phyloP scores from a whole-genome alignment of 2,888 invertebrate genomes.

The Athrips mouffetella region DNA sequence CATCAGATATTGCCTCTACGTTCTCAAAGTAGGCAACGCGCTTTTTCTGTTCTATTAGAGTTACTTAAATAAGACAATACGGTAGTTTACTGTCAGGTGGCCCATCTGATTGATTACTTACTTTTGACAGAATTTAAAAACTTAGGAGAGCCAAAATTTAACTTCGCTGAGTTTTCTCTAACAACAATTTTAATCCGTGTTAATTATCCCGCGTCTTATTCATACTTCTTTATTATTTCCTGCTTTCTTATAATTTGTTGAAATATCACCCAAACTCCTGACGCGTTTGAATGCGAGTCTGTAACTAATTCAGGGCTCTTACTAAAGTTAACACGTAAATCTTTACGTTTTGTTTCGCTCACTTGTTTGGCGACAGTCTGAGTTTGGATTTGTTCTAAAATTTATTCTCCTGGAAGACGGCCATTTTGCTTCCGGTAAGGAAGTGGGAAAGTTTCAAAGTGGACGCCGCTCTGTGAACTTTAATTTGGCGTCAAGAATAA shows the following conservation, averaged over 20 bases:
- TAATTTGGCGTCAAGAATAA: too few species aligned
- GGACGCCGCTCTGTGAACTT: background rate
- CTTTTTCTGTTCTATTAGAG: too few species aligned
- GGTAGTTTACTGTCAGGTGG: too few species aligned
- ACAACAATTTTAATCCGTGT: too few species aligned
- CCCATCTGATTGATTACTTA: too few species aligned
- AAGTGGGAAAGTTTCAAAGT: background rate
- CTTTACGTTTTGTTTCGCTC: slow-evolving; percentile 62
- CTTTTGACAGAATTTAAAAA: too few species aligned
- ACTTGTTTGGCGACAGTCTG: slow-evolving; percentile 58
- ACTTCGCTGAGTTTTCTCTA: too few species aligned
- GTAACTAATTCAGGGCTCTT: slow-evolving; percentile 57
- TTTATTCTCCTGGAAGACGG: slow-evolving; percentile 55
- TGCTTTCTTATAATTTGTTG: slow-evolving; percentile 6
- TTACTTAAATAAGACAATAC: too few species aligned
- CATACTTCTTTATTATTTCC: background rate
- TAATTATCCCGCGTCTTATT: slow-evolving; percentile 1
- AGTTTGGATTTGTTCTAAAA: slow-evolving; percentile 70
- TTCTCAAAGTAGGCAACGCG: too few species aligned
- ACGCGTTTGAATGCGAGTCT: slow-evolving; percentile 43
- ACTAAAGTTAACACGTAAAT: slow-evolving; percentile 67
- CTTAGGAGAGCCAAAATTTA: too few species aligned
- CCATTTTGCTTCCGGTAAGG: slow-evolving; percentile 48
- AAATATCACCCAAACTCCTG: slow-evolving; percentile 13
- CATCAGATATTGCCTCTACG: too few species aligned